Evolutionary conservation across 1,140 invertebrate species (phyloP).

Genomic region (Philaenus spumarius): DNA sequence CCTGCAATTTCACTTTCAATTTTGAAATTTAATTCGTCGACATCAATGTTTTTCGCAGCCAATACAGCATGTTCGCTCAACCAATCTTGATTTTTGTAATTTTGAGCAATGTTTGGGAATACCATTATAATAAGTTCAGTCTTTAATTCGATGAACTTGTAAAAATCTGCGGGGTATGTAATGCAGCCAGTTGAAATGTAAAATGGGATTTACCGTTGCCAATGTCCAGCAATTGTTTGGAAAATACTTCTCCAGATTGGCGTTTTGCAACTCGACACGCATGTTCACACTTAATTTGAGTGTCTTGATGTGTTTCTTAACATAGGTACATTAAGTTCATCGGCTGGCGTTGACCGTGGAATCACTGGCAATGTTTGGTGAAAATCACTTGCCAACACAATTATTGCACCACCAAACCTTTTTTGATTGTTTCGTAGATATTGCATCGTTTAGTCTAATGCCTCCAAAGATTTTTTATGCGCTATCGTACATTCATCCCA

Average conservation of each 20-base stretch:
- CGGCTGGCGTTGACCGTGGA: conserved; percentile 36
- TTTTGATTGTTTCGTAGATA: conserved; percentile 28
- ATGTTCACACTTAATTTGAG: conserved; percentile 39
- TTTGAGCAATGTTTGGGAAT: conserved; percentile 37
- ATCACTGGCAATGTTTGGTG: conserved; percentile 45
- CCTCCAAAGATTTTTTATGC: conserved; percentile 32
- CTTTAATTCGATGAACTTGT: conserved; percentile 30
- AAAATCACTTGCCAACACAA: conserved; percentile 45
- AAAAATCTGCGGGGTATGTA: conserved; percentile 24
- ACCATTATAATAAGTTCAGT: conserved; percentile 36
- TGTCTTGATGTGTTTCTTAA: conserved; percentile 33
- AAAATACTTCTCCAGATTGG: conserved; percentile 35
- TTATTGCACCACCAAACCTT: conserved; percentile 31
- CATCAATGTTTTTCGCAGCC: conserved; percentile 38
- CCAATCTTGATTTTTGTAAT: conserved; percentile 39
- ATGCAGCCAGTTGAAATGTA: conserved; percentile 8
- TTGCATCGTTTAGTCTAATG: conserved; percentile 21
- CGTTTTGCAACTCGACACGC: conserved; percentile 38
- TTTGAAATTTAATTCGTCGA: conserved; percentile 34
- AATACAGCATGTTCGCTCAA: conserved; percentile 37
- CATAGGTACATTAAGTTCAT: conserved; percentile 39
- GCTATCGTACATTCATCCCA: conserved; percentile 41
- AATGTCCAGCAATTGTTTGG: conserved; percentile 36
- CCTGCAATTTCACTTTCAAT: conserved; percentile 26
- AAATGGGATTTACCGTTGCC: conserved; percentile 38